A percentile compares a stretch with the other conserved stretches of the same genome.
phyloP scores from a whole-genome alignment of 2,797 vertebrate genomes.

The Nyctibius grandis region DNA sequence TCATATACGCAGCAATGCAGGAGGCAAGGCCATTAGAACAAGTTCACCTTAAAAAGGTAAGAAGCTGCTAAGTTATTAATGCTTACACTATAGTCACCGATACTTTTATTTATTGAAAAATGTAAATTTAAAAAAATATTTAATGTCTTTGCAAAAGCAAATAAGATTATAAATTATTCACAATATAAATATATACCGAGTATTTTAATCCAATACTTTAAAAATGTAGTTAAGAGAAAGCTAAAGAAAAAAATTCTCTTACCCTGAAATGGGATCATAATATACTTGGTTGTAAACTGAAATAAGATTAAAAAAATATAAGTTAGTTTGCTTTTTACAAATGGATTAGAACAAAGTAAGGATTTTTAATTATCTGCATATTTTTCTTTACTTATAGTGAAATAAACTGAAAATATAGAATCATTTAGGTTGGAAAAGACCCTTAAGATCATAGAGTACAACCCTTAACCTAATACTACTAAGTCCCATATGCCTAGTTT shows the following conservation, averaged over 20 bases:
- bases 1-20: not conserved
- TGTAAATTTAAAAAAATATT: not conserved
- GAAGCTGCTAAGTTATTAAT: not conserved
- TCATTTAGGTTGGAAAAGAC: not conserved
- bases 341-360: not conserved
- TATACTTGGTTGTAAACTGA: slow-evolving; percentile 69
- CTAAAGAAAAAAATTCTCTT: slow-evolving; percentile 33
- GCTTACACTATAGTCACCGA: not conserved
- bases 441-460: not conserved
- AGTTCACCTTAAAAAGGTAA: not conserved
- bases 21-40: not conserved
- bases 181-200: not conserved
- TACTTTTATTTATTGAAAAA: not conserved
- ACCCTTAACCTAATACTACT: not conserved
- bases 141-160: not conserved
- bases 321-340: not conserved
- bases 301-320: slow-evolving; percentile 35
- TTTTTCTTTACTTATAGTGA: not conserved
- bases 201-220: not conserved
- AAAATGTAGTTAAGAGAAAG: not conserved
- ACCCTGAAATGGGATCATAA: slow-evolving; percentile 76
- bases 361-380: not conserved
- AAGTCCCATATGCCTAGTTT: not conserved
- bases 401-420: not conserved
- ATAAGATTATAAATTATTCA: not conserved